Percentiles rank a stretch among this genome's conserved stretches.
Evolutionary conservation across 53 echinoderm and acorn worm species (phyloP).

Genomic region (Holothuria leucospilota): DNA sequence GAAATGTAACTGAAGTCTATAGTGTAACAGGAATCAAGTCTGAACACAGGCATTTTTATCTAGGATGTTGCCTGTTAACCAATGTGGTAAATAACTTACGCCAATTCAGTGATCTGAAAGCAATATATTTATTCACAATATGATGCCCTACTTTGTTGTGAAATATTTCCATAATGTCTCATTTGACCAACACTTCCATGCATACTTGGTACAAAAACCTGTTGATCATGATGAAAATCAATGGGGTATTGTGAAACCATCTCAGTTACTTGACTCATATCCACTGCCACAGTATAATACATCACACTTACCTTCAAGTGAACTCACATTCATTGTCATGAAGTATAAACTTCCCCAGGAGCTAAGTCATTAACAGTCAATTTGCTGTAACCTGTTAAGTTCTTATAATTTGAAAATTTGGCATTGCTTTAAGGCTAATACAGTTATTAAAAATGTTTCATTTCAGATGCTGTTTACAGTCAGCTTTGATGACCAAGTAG

Average conservation of each 20-base stretch:
- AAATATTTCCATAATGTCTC: neutral
- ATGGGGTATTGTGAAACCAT: neutral
- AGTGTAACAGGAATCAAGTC: too few species aligned
- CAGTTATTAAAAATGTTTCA: too few species aligned
- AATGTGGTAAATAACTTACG: neutral
- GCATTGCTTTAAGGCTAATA: too few species aligned
- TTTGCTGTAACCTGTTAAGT: neutral
- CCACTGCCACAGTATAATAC: neutral
- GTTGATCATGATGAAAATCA: too few species aligned
- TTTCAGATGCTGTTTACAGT: slow-evolving; percentile 9
- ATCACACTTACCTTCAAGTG: neutral
- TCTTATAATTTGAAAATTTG: too few species aligned
- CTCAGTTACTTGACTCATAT: slow-evolving; percentile 1
- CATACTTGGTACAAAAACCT: neutral
- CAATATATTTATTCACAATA: slow-evolving; percentile 4
- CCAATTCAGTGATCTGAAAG: slow-evolving; percentile 13
- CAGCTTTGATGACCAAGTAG: neutral
- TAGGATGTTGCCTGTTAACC: slow-evolving; percentile 12
- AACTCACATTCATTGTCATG: neutral
- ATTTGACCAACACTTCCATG: slow-evolving; percentile 8
- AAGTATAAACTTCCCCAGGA: too few species aligned
- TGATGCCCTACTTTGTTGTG: neutral
- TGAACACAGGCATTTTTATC: too few species aligned
- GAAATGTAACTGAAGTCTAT: neutral
- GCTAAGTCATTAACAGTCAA: neutral